A percentile compares a stretch with the other conserved stretches of the same genome.
Conservation (phyloP, 2,888 invertebrate genomes). For the Scaptomyza polygonia region DNA sequence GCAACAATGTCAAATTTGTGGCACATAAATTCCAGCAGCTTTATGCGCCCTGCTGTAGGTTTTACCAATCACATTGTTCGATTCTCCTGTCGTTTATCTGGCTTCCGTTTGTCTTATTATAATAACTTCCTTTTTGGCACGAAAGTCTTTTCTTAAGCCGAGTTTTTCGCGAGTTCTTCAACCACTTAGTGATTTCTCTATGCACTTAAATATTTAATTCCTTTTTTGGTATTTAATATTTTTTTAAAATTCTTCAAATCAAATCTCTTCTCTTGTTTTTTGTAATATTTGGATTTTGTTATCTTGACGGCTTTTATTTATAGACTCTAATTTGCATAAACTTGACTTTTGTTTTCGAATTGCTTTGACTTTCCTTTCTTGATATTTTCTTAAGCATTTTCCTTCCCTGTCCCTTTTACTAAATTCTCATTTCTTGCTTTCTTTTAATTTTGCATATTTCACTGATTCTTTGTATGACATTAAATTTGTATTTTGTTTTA, state of each 20-base stretch:
- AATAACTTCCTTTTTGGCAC: slow-evolving; percentile 4
- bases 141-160: not conserved
- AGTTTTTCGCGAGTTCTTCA: not conserved
- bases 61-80: slow-evolving; percentile 9
- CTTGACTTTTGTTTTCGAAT: not conserved
- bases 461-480: too few relatives aligned
- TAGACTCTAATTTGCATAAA: not conserved
- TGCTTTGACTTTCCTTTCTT: not conserved
- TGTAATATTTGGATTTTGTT: not conserved
- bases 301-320: not conserved
- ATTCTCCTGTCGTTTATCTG: slow-evolving; percentile 9
- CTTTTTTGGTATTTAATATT: too few relatives aligned
- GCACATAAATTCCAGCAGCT: slow-evolving; percentile 56
- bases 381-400: not conserved
- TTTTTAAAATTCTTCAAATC: too few relatives aligned
- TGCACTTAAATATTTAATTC: not conserved
- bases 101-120: slow-evolving; percentile 39
- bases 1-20: slow-evolving; percentile 29
- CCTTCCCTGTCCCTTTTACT: too few relatives aligned
- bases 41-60: slow-evolving; percentile 49
- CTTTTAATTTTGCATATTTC: too few relatives aligned
- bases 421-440: too few relatives aligned
- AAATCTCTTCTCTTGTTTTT: too few relatives aligned
- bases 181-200: not conserved
- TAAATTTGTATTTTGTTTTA: too few relatives aligned